Evolutionary conservation across 1,140 invertebrate species (phyloP).

Genomic region (Pseudomyrmex cubaensis): DNA sequence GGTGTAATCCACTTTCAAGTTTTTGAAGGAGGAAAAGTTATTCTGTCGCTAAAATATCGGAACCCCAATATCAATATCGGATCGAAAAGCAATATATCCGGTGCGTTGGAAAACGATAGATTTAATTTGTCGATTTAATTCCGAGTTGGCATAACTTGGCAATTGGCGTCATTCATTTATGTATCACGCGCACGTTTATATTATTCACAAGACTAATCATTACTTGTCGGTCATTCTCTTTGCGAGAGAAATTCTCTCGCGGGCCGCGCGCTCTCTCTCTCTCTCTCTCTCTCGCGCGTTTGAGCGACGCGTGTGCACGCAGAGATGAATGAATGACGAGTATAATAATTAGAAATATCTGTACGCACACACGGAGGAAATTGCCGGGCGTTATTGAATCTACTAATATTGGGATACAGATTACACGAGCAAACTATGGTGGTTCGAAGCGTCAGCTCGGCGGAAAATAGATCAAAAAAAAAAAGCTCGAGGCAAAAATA

Average conservation of each 20-base stretch:
- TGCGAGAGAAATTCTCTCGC: slow-evolving; percentile 46
- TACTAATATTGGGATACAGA: slow-evolving; percentile 29
- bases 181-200: slow-evolving; percentile 24
- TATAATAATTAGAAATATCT: slow-evolving; percentile 58
- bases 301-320: slow-evolving; percentile 14
- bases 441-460: background rate
- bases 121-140: slow-evolving; percentile 34
- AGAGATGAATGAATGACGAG: slow-evolving; percentile 30
- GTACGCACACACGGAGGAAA: slow-evolving; percentile 9
- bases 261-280: background rate
- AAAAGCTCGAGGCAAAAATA: background rate
- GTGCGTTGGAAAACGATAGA: background rate
- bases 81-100: slow-evolving; percentile 15
- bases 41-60: too few species aligned
- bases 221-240: slow-evolving; percentile 27
- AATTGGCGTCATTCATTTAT: slow-evolving; percentile 9
- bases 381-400: slow-evolving; percentile 1
- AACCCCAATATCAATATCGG: background rate
- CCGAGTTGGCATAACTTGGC: slow-evolving; percentile 28
- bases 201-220: slow-evolving; percentile 54
- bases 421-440: background rate
- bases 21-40: background rate
- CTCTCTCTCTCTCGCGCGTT: background rate
- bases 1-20: background rate
- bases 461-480: background rate